A percentile compares a stretch with the other conserved stretches of the same genome.
Conservation (phyloP, 2,888 invertebrate genomes). For the Cephonodes hylas region DNA sequence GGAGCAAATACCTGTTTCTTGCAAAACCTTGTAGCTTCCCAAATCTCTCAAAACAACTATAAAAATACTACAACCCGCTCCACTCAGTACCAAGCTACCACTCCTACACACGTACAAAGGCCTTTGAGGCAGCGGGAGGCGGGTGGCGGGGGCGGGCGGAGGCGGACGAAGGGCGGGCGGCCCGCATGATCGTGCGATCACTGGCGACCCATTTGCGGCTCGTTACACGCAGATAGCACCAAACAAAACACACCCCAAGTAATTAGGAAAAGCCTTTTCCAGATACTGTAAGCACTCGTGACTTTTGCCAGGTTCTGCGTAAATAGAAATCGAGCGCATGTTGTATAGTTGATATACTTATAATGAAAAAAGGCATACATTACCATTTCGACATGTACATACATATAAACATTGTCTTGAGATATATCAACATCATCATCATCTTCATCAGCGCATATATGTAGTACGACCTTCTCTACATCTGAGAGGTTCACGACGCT, state of each 20-base stretch:
- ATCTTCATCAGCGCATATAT: too few relatives aligned
- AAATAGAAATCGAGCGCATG: constrained; percentile 18
- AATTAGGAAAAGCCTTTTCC: constrained; percentile 80
- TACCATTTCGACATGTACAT: too few relatives aligned
- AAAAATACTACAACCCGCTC: constrained; percentile 32
- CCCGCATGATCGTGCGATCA: constrained; percentile 79
- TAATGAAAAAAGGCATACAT: too few relatives aligned
- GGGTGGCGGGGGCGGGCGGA: constrained; percentile 40
- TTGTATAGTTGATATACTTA: neutral
- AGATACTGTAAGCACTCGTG: constrained; percentile 75
- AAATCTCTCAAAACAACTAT: neutral
- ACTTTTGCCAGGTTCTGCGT: constrained; percentile 22
- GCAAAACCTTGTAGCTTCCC: too few relatives aligned
- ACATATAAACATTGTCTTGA: too few relatives aligned
- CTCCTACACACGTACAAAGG: constrained; percentile 67
- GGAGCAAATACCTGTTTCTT: too few relatives aligned
- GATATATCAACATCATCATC: too few relatives aligned
- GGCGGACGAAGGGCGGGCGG: constrained; percentile 58
- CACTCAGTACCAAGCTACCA: constrained; percentile 28
- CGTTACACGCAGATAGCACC: constrained; percentile 79
- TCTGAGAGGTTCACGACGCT: too few relatives aligned
- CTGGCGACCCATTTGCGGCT: constrained; percentile 77
- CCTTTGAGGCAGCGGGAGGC: constrained; percentile 64
- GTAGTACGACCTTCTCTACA: too few relatives aligned
- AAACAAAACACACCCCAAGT: constrained; percentile 80